phyloP scores from a whole-genome alignment of 2,888 invertebrate genomes.

The Athalia rosae region DNA sequence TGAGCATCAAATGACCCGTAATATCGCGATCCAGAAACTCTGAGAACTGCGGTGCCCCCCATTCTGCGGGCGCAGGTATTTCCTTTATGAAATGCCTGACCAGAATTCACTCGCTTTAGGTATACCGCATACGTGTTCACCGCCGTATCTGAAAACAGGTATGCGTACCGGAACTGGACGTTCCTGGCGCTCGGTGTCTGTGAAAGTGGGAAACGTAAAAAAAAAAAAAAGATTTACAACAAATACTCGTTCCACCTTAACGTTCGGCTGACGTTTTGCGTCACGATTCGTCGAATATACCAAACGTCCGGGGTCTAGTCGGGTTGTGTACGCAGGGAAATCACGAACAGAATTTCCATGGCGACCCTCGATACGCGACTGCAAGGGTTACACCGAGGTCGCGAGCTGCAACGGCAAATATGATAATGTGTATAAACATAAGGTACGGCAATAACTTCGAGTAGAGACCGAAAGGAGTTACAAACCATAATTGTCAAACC shows the following conservation, averaged over 20 bases:
- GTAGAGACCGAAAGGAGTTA: slow-evolving; percentile 5
- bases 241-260: not conserved
- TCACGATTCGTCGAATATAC: not conserved
- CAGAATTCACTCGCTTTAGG: slow-evolving; percentile 19
- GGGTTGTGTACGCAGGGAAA: not conserved
- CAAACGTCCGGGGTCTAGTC: not conserved
- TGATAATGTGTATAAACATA: not conserved
- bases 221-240: no score
- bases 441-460: not conserved
- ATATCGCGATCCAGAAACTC: not conserved
- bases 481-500: slow-evolving; percentile 11
- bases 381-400: not conserved
- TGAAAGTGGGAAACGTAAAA: no score
- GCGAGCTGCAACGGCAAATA: not conserved
- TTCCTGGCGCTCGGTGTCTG: not conserved
- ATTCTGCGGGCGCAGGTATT: slow-evolving; percentile 9
- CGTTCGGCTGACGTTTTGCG: not conserved
- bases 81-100: slow-evolving; percentile 36
- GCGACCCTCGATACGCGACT: no score
- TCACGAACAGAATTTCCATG: no score
- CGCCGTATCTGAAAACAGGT: not conserved
- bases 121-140: not conserved
- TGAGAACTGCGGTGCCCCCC: not conserved
- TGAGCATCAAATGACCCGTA: no score
- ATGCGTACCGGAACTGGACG: not conserved